phyloP scores from a whole-genome alignment of 2,113 vertebrate genomes.

The Urocitellus parryii region DNA sequence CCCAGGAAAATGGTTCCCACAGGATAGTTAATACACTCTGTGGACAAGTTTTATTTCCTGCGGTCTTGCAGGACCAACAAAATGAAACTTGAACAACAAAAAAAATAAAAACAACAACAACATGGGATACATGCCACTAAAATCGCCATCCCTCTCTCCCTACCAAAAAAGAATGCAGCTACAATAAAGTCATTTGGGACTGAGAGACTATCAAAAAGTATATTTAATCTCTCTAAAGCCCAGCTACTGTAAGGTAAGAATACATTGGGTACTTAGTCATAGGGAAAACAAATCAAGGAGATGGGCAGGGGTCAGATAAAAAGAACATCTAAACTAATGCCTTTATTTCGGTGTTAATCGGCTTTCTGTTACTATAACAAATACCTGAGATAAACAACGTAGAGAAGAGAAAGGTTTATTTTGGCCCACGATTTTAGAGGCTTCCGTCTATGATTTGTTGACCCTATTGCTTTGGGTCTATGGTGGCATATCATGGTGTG shows the following conservation, averaged over 20 bases:
- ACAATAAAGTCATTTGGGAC: not conserved
- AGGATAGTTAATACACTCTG: not conserved
- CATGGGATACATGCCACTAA: not conserved
- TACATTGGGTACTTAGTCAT: not conserved
- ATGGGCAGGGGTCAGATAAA: not conserved
- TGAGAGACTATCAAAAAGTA: not conserved
- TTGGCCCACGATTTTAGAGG: not conserved
- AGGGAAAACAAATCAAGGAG: not conserved
- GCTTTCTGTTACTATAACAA: not conserved
- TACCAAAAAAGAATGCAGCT: not conserved
- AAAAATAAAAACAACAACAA: not conserved
- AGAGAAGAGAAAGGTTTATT: not conserved
- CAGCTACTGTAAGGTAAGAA: not conserved
- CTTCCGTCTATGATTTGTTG: not conserved
- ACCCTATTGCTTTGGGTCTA: not conserved
- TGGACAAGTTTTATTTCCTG: not conserved
- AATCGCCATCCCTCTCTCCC: not conserved
- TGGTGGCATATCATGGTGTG: not conserved
- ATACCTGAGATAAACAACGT: not conserved
- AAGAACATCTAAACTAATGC: not conserved
- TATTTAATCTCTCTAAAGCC: not conserved
- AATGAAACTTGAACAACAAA: not conserved
- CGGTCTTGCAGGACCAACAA: not conserved
- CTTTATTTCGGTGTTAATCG: not conserved
- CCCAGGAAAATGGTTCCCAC: conserved; percentile 56